Evolutionary conservation across 2,888 invertebrate genomes (phyloP).

Genomic region (Oxycera nigricornis): DNA sequence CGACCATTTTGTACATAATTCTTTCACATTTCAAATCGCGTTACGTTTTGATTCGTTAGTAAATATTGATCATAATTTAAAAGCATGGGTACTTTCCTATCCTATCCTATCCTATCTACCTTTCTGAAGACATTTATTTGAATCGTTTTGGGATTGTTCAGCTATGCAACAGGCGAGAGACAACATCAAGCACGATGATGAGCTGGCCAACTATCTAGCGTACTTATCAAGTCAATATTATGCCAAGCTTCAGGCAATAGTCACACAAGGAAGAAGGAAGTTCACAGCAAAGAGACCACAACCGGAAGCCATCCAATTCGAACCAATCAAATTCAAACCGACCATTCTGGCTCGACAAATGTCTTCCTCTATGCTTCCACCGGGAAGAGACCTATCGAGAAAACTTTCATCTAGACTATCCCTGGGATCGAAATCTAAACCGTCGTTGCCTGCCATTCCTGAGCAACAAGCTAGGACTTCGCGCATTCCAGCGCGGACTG

Average conservation of each 20-base stretch:
- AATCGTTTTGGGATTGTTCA: too few relatives aligned
- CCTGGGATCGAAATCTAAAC: neutral
- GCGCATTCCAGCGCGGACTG: neutral
- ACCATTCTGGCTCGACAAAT: neutral
- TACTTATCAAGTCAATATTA: neutral
- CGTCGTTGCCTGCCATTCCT: neutral
- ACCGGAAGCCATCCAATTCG: neutral
- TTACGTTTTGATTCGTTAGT: too few relatives aligned
- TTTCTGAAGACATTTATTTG: too few relatives aligned
- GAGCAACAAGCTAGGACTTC: neutral
- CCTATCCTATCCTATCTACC: too few relatives aligned
- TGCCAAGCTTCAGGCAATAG: neutral
- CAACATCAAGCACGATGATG: neutral
- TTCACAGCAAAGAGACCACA: neutral
- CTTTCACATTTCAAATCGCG: too few relatives aligned
- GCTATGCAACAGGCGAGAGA: neutral
- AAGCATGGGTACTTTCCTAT: too few relatives aligned
- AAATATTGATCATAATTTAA: too few relatives aligned
- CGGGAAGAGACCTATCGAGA: neutral
- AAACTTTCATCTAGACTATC: neutral
- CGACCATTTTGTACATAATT: too few relatives aligned
- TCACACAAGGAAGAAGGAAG: neutral
- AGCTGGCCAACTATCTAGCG: neutral
- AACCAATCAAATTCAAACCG: neutral
- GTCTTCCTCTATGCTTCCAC: too few relatives aligned